Percentiles rank a stretch among this genome's conserved stretches.
Conservation (phyloP, 2,113 vertebrate species). For the Alaudala cheleensis region DNA sequence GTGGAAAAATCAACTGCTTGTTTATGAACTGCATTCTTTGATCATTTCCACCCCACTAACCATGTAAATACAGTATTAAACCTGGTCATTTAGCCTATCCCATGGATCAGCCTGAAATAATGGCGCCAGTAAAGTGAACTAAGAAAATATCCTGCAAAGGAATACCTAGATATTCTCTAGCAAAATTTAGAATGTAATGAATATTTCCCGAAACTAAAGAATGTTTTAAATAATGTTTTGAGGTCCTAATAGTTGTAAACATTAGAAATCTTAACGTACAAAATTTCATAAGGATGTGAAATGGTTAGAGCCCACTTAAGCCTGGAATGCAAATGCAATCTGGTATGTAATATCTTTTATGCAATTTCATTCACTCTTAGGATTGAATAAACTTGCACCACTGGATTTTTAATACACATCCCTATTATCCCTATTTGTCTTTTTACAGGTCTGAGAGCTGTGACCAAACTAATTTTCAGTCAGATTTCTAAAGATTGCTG, state of each 20-base stretch:
- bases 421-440: neutral
- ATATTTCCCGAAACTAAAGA: neutral
- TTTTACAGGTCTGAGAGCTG: neutral
- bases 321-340: neutral
- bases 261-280: neutral
- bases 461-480: conserved; percentile 47
- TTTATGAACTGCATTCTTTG: neutral
- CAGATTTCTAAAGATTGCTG: conserved; percentile 2
- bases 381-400: neutral
- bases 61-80: neutral
- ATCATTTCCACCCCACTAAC: neutral
- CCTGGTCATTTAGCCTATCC: neutral
- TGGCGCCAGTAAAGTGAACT: neutral
- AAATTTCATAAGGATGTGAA: neutral
- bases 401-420: neutral
- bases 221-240: neutral
- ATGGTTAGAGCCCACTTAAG: neutral
- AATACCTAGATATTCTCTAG: neutral
- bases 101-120: neutral
- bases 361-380: neutral
- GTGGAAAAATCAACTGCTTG: neutral
- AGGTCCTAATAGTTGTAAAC: neutral
- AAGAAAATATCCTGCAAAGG: neutral
- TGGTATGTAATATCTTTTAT: neutral
- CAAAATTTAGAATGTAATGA: neutral